Evolutionary conservation across 1,140 invertebrate species (phyloP), one percentile per base, ranked within the genome.

Genomic region (Zaprionus davidi): DNA sequence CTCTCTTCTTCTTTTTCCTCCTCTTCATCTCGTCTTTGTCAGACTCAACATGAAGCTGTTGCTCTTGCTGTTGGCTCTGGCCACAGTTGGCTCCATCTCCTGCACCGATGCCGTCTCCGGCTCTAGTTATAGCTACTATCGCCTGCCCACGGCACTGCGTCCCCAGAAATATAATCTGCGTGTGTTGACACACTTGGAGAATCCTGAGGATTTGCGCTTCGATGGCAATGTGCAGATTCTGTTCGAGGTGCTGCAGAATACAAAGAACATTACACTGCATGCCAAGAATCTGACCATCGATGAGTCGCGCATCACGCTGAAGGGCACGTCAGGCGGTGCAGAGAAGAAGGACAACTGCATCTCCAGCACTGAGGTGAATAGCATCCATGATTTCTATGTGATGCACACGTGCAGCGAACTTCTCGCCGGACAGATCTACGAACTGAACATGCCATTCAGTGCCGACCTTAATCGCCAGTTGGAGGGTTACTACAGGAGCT

Each of bases 401-500:
- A 93, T 97, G 2, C 77, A 93, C 11, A 81, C 96, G 0, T 84
- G 93, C 0, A 79, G 93, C 15, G 69, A 84, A 0, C 76, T 97
- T 15, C 67, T 85, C 1, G 82, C 92, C 2, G 94, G 94, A 2
- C 79, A 93, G n/a, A 93, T 93, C 36, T 97, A 97, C 81, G 93
- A 94, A 28, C 81, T 97, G 17, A 92, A 91, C 1, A 94, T 97
- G 73, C 94, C 95, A 1, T 98, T 96, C 77, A 92, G 92, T 3
- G 96, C 96, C 0, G 93, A 93, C n/a, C 81, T 97, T 15, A 94
- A 94, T 41, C 94, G 94, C 12, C 94, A 94, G 15, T 84, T 98
- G 57, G 94, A 95, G 72, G 97, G 97, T n/a, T 96, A 96, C 75
- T 98, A 98, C 83, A 94, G 95, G 63, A 98, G 97, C 91, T 95